phyloP scores from a whole-genome alignment of 2,113 vertebrate species.

The Promerops cafer region DNA sequence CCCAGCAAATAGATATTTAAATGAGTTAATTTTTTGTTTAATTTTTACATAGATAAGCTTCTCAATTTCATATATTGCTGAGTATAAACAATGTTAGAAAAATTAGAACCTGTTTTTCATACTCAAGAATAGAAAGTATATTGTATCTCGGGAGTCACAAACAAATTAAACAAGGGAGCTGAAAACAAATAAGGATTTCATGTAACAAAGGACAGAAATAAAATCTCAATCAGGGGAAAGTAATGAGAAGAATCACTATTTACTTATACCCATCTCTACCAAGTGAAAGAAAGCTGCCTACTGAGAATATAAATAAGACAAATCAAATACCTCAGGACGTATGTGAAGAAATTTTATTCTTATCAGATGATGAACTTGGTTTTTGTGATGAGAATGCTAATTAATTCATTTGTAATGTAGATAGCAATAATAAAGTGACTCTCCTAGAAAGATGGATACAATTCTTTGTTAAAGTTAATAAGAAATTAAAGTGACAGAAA shows the following conservation, averaged over 20 bases:
- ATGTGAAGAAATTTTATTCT: constrained; percentile 44
- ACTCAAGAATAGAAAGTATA: not conserved
- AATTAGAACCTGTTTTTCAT: not conserved
- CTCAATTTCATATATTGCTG: not conserved
- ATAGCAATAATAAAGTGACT: not conserved
- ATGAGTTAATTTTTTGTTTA: not conserved
- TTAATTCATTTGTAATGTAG: not conserved
- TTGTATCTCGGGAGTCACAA: not conserved
- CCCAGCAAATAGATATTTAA: not conserved
- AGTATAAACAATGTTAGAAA: not conserved
- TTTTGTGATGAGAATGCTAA: constrained; percentile 27
- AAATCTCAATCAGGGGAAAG: not conserved
- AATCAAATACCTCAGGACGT: constrained; percentile 32
- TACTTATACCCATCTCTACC: constrained; percentile 1
- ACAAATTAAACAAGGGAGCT: not conserved
- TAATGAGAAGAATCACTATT: not conserved
- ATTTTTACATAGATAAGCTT: not conserved
- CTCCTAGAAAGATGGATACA: not conserved
- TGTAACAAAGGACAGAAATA: not conserved
- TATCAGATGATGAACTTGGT: constrained; percentile 41
- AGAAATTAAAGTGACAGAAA: not conserved
- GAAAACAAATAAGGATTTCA: not conserved
- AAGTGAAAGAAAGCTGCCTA: not conserved
- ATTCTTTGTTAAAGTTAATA: not conserved
- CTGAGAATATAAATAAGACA: constrained; percentile 48